Conservation (phyloP, 2,888 invertebrate species). For the Drosophila prostipennis region DNA sequence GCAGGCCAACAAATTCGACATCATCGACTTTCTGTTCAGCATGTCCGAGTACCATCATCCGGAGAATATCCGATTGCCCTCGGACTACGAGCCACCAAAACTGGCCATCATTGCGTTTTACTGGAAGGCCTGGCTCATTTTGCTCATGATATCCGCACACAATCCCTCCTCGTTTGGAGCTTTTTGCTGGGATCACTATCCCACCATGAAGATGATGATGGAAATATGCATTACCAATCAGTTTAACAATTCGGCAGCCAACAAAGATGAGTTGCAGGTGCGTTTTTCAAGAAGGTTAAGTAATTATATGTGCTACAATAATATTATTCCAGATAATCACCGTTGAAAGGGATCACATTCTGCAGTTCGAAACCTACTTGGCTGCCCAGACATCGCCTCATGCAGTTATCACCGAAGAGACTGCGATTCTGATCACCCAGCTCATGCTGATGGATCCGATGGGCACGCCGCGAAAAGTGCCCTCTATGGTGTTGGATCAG, state of each 20-base stretch:
- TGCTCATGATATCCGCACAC: slow-evolving; percentile 95
- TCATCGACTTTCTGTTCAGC: slow-evolving; percentile 95
- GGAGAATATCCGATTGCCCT: slow-evolving; percentile 94
- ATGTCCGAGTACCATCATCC: slow-evolving; percentile 96
- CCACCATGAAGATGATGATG: slow-evolving; percentile 94
- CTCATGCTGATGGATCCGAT: slow-evolving; percentile 94
- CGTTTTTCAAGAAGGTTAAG: not conserved
- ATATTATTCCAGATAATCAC: slow-evolving; percentile 84
- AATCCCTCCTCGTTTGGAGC: slow-evolving; percentile 95
- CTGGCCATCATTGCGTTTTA: slow-evolving; percentile 96
- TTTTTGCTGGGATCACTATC: slow-evolving; percentile 94
- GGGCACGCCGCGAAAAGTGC: slow-evolving; percentile 93
- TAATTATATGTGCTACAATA: not conserved
- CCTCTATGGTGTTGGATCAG: slow-evolving; percentile 90
- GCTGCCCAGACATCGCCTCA: slow-evolving; percentile 94
- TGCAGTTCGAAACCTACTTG: slow-evolving; percentile 95
- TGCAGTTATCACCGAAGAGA: slow-evolving; percentile 94
- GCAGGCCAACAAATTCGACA: slow-evolving; percentile 91
- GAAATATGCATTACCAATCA: slow-evolving; percentile 98
- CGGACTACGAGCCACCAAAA: slow-evolving; percentile 92
- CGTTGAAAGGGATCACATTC: slow-evolving; percentile 90
- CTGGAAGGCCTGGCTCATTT: slow-evolving; percentile 97
- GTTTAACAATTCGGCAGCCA: slow-evolving; percentile 86
- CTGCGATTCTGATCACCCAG: slow-evolving; percentile 93
- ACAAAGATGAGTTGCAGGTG: slow-evolving; percentile 88